Evolutionary conservation across 2,113 vertebrate genomes (phyloP), one percentile per base, ranked within the genome.

Genomic region (Stictonetta naevosa): DNA sequence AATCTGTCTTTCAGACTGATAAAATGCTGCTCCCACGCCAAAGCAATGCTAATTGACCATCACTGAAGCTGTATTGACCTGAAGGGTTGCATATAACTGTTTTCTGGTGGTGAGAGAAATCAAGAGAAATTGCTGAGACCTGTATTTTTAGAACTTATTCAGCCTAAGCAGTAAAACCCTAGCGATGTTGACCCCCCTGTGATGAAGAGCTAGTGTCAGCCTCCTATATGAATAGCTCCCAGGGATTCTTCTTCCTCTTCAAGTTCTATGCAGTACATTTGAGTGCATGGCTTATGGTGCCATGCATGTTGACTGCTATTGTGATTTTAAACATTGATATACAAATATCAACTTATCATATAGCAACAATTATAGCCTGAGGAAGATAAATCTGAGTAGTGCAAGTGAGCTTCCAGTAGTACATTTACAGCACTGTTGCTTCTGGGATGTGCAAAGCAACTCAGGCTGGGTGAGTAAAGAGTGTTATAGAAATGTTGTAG

Each of bases 351-450:
- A 13, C 89, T 82, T 79, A 55, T 29, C 10, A 2, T 67, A 8
- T 1, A 4, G 50, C 50, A 68, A 29, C 64, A 81, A 34, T 87
- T 84, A 21, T 0, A 86, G 64, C 29, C 56, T 19, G 44, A 67
- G 64, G 56, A 80, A 36, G 56, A 58, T 29, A 50, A 67, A 64
- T 72, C 48, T 79, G 42, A 94, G 34, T 52, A 48, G 31, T 75
- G 11, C 0, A 4, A 63, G 25, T 75, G 77, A 81, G 28, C 25
- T 94, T 80, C 60, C 59, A 50, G 3, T 40, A 22, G 13, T 40
- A 4, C 87, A 56, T 82, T 92, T 93, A 79, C 77, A 92, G 67
- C 86, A 34, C 12, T 50, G 21, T 77, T 90, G 26, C 34, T 90
- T 93, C 53, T 62, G 55, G 67, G 75, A 74, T 86, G 72, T 83